Evolutionary conservation across 2,113 vertebrate genomes (phyloP).

Genomic region (Vicugna pacos): DNA sequence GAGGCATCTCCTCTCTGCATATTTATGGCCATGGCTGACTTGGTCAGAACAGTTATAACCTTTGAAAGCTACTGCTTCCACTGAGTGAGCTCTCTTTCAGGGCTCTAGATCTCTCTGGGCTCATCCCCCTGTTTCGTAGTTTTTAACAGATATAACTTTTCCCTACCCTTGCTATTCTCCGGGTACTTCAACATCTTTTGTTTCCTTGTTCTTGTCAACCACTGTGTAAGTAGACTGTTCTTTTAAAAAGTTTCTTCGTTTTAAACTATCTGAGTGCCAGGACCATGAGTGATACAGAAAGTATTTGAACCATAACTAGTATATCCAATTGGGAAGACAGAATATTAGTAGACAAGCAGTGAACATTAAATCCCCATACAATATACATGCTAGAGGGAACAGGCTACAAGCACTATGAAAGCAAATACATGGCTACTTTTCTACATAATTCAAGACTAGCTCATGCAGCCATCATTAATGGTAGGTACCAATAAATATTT

Average conservation of each 20-base stretch:
- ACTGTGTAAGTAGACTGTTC: background rate
- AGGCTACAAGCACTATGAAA: background rate
- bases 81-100: background rate
- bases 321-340: background rate
- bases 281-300: background rate
- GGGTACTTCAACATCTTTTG: background rate
- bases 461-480: background rate
- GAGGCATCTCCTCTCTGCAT: background rate
- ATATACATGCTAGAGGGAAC: background rate
- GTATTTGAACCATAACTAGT: background rate
- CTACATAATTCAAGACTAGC: background rate
- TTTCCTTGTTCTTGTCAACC: background rate
- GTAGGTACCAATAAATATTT: background rate
- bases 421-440: background rate
- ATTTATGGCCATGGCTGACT: background rate
- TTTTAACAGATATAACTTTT: background rate
- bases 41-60: background rate
- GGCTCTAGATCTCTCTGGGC: background rate
- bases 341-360: background rate
- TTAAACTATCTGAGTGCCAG: background rate
- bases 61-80: background rate
- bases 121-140: background rate
- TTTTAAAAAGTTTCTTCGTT: background rate
- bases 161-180: background rate
- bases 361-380: background rate